Base-by-base conservation (phyloP, 2,888 invertebrate species). In the Dimorphilus gyrociliatus region DNA sequence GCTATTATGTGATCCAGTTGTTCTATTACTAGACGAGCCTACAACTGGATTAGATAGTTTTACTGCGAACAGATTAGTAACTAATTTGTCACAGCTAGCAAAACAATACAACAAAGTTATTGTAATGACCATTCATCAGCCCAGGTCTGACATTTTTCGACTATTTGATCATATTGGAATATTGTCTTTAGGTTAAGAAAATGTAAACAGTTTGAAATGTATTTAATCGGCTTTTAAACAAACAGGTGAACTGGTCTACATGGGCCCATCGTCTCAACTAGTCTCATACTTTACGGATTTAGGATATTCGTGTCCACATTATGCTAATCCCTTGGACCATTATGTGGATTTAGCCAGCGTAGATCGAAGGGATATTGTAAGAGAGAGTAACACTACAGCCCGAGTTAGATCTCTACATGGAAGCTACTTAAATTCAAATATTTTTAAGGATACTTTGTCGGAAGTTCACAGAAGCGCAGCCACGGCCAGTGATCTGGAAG, bases 261-360 rank as follows among this genome's bases (percentile, higher is more conserved):
- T 53, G 27, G 65, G 65, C 39, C 36, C 33, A 25, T 29, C 88
- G 0, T 70, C 84, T 30, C 78, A 84, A 46, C 78, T 94, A 71
- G 68, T 92, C 38, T 84, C 85, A 51, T 90, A 92, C 62, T 92
- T 92, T 60, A 78, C 82, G 32, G 77, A 78, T 39, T 82, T 90
- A 45, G 92, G 92, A 5, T 90, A 88, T 56, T 88, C 90, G 0
- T 94, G 92, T 60, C 90, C 92, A 1, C 82, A 84, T 53, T 67
- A 86, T 29, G 90, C 92, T 58, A 94, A 94, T 63, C 92, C 92
- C 0, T 67, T 92, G 4, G 90, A 90, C 80, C 90, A 88, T 63
- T 92, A 90, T 30, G 42, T 51, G 49, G 36, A 40, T 35, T 37
- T 12, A 12, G 14, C 17, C 18, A 12, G 14, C 6, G 27, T 15